Conservation (phyloP, 2,113 vertebrate species). For the Oxyura jamaicensis region DNA sequence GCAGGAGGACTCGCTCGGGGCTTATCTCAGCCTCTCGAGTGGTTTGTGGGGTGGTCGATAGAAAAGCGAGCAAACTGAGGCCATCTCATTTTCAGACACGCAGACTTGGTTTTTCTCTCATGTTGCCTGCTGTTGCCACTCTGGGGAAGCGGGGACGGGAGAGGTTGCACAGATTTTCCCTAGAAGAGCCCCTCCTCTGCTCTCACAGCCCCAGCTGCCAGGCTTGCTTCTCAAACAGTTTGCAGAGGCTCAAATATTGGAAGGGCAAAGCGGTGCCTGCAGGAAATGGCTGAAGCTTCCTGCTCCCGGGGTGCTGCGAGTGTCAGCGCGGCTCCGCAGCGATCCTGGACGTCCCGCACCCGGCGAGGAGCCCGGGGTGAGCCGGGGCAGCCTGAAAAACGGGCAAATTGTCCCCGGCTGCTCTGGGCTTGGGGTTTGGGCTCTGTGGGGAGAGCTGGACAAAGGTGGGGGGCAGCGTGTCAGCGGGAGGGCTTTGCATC, state of each 20-base stretch:
- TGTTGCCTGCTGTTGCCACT: neutral
- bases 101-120: constrained; percentile 6
- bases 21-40: neutral
- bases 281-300: constrained; percentile 68
- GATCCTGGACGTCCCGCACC: constrained; percentile 53
- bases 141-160: neutral
- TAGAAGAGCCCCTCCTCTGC: neutral
- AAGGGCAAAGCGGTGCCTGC: constrained; percentile 28
- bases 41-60: neutral
- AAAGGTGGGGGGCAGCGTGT: neutral
- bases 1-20: neutral
- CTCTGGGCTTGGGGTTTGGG: neutral
- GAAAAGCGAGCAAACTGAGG: neutral
- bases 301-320: constrained; percentile 53
- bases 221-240: neutral
- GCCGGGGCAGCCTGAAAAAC: neutral
- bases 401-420: neutral
- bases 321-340: constrained; percentile 43
- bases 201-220: constrained; percentile 22
- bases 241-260: neutral
- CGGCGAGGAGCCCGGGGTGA: neutral
- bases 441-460: neutral
- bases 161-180: neutral
- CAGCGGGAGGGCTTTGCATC: neutral
- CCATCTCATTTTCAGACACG: neutral